Conservation (phyloP, 1,140 invertebrate species). For the Atta texana region DNA sequence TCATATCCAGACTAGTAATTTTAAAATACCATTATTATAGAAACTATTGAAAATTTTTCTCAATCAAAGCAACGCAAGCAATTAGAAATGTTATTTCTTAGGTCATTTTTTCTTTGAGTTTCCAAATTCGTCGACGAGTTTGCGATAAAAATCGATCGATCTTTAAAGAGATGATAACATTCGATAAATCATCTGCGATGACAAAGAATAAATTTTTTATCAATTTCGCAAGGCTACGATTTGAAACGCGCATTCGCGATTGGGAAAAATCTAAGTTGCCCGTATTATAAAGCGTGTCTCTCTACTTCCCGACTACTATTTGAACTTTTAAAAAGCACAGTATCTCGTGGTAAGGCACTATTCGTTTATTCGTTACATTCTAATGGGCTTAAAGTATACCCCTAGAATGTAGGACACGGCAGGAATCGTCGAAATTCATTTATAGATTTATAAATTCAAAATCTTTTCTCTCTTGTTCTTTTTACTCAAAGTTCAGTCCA, state of each 20-base stretch:
- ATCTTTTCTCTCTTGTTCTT: background rate
- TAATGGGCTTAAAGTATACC: constrained; percentile 10
- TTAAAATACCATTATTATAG: background rate
- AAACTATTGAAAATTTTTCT: background rate
- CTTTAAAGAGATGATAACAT: background rate
- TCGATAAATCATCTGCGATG: background rate
- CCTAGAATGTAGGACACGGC: constrained; percentile 31
- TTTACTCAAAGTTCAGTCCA: constrained; percentile 26
- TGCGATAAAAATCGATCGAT: background rate
- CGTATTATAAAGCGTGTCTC: background rate
- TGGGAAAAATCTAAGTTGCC: background rate
- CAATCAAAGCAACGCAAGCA: background rate
- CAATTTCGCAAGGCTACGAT: background rate
- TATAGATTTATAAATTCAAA: constrained; percentile 25
- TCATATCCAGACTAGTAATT: background rate
- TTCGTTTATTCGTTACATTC: constrained; percentile 44
- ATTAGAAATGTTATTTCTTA: constrained; percentile 14
- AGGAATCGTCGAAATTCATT: constrained; percentile 35
- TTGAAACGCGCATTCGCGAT: background rate
- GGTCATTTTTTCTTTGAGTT: background rate
- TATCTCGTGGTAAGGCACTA: constrained; percentile 56
- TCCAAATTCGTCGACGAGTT: constrained; percentile 29
- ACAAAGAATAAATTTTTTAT: background rate
- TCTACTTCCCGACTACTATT: constrained; percentile 37
- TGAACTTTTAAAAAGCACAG: constrained; percentile 51